Percentiles rank a stretch among this genome's conserved stretches.
Conservation (phyloP, 2,113 vertebrate genomes). For the Steatornis caripensis region DNA sequence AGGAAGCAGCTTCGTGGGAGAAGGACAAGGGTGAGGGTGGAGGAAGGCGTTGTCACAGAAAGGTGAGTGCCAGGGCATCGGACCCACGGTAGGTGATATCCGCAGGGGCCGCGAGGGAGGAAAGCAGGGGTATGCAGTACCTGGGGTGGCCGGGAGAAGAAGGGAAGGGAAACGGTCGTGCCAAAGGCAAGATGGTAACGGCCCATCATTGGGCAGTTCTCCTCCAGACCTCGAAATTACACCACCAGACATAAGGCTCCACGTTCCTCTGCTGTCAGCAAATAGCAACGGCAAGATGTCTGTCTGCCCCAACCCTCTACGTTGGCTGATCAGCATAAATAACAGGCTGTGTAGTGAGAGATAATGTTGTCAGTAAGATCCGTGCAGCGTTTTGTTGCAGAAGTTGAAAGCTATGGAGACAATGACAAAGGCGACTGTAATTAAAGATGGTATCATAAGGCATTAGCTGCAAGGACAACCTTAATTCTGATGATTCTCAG, state of each 20-base stretch:
- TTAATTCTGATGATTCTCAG: background rate
- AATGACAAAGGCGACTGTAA: background rate
- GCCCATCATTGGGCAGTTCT: background rate
- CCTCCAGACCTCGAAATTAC: background rate
- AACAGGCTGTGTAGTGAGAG: background rate
- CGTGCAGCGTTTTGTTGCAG: background rate
- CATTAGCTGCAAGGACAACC: conserved; percentile 11
- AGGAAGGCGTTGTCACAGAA: background rate
- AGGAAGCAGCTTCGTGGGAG: background rate
- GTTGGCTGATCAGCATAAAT: background rate
- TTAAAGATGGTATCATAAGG: conserved; percentile 36
- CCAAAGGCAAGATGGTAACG: background rate
- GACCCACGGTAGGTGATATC: background rate
- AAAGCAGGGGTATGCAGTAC: background rate
- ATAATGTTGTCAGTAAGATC: background rate
- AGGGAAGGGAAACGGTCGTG: background rate
- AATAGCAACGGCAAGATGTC: background rate
- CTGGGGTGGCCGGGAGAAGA: background rate
- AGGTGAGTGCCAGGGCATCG: background rate
- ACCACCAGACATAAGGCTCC: rapidly evolving
- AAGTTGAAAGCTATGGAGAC: conserved; percentile 5
- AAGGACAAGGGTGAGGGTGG: background rate
- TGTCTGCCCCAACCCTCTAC: background rate
- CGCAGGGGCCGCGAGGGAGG: background rate
- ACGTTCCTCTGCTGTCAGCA: background rate